These are phyloP conservation scores for Patella ulyssiponensis DNA, from an alignment of 2,888 invertebrate genomes.

Conservation along the genomic window DNA sequence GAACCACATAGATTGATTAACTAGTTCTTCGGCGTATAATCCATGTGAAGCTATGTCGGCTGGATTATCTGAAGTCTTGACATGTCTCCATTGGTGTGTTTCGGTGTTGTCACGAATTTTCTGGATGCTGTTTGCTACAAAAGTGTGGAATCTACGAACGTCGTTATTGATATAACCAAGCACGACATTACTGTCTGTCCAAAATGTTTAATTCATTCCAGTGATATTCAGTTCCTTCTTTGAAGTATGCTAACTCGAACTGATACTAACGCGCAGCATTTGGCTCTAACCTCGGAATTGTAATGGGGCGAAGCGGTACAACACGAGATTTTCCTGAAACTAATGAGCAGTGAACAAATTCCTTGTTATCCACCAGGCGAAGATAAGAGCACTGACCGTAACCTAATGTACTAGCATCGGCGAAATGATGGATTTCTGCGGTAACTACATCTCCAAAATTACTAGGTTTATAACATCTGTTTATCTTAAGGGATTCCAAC, in stretches of 20 bases:
- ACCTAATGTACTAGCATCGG: conserved; percentile 9
- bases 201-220: conserved; percentile 33
- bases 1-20: background rate
- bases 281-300: conserved; percentile 42
- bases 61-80: conserved; percentile 40
- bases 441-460: background rate
- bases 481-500: background rate
- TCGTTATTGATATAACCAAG: conserved; percentile 47
- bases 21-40: background rate
- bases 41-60: conserved; percentile 48
- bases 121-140: conserved; percentile 49
- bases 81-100: conserved; percentile 40
- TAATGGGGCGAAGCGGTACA: conserved; percentile 9
- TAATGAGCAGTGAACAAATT: background rate
- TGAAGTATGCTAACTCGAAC: conserved; percentile 35
- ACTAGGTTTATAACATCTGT: background rate
- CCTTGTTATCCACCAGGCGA: background rate
- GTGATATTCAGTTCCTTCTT: conserved; percentile 31
- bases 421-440: background rate
- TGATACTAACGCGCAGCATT: conserved; percentile 40
- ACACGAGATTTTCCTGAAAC: background rate
- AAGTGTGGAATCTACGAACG: conserved; percentile 42
- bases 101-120: conserved; percentile 35
- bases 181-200: conserved; percentile 44
- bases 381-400: conserved; percentile 6